These are phyloP conservation scores for Nomada lathburiana DNA, from an alignment of 2,888 invertebrate genomes.

Conservation along the genomic window DNA sequence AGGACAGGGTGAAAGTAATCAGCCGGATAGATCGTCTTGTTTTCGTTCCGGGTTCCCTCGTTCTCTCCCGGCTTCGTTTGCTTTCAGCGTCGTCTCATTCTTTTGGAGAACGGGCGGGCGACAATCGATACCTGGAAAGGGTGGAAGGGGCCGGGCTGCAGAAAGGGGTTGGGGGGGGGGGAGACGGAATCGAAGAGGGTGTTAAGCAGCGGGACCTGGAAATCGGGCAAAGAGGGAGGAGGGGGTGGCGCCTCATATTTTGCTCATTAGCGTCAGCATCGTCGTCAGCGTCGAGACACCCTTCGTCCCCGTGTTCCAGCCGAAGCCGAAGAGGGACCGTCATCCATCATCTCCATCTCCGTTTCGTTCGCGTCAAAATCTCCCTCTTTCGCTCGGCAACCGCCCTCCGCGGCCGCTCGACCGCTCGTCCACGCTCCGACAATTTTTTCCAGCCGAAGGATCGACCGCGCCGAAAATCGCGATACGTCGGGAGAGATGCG, in stretches of 20 bases:
- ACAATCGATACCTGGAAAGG: conserved; percentile 80
- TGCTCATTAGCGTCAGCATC: conserved; percentile 84
- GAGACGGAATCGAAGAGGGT: conserved; percentile 49
- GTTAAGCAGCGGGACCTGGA: conserved; percentile 41
- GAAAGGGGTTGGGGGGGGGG: conserved; percentile 31
- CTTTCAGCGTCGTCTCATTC: conserved; percentile 58
- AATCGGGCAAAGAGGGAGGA: conserved; percentile 49
- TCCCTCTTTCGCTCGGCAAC: conserved; percentile 49
- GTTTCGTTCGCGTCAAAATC: conserved; percentile 69
- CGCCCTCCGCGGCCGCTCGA: conserved; percentile 55
- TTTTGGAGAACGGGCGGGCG: conserved; percentile 69
- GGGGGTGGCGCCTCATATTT: conserved; percentile 83
- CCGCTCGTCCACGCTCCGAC: conserved; percentile 56
- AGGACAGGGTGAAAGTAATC: conserved; percentile 79
- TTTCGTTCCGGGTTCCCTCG: conserved; percentile 66
- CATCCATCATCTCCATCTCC: conserved; percentile 83
- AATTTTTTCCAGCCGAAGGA: conserved; percentile 14
- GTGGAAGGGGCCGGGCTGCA: conserved; percentile 37
- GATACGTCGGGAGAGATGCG: background rate
- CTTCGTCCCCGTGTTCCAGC: conserved; percentile 76
- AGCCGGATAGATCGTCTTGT: conserved; percentile 69
- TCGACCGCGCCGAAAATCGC: conserved; percentile 45
- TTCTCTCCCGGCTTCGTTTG: conserved; percentile 31
- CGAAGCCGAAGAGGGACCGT: conserved; percentile 75
- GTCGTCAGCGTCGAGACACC: conserved; percentile 82